Percentiles rank a stretch among this genome's conserved stretches.
Conservation (phyloP, 2,888 invertebrate species). For the Cremastinae sp. region DNA sequence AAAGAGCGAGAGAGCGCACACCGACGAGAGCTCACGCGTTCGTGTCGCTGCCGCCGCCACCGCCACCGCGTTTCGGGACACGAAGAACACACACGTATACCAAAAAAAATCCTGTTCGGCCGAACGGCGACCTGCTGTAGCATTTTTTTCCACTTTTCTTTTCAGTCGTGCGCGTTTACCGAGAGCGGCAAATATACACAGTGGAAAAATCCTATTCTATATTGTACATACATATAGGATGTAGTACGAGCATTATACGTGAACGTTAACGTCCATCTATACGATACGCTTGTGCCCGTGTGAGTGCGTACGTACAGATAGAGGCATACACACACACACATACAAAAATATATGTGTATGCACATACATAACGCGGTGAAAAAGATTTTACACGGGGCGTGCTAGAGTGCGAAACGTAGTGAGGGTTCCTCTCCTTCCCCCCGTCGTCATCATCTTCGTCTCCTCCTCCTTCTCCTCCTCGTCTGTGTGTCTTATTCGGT, state of each 20-base stretch:
- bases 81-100: slow-evolving; percentile 66
- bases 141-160: slow-evolving; percentile 61
- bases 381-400: slow-evolving; percentile 54
- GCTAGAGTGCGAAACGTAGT: slow-evolving; percentile 48
- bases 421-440: slow-evolving; percentile 56
- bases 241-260: too few species aligned
- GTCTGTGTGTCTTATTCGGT: slow-evolving; percentile 52
- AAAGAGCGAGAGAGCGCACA: slow-evolving; percentile 31
- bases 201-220: slow-evolving; percentile 37
- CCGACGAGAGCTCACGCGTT: slow-evolving; percentile 52
- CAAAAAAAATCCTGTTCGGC: slow-evolving; percentile 57
- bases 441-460: too few species aligned
- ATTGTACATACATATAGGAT: slow-evolving; percentile 37
- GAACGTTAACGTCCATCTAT: too few species aligned
- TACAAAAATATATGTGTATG: slow-evolving; percentile 22
- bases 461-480: slow-evolving; percentile 60
- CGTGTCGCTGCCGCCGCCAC: slow-evolving; percentile 41
- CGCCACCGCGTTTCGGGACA: slow-evolving; percentile 52
- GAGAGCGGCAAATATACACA: slow-evolving; percentile 71
- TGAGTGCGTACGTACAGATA: background rate
- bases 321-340: slow-evolving; percentile 1
- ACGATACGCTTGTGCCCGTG: too few species aligned
- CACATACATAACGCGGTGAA: slow-evolving; percentile 39
- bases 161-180: slow-evolving; percentile 67
- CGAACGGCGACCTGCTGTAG: slow-evolving; percentile 63